Evolutionary conservation across 2,113 vertebrate species (phyloP), one percentile per base, ranked within the genome.

Genomic region (Phainopepla nitens): DNA sequence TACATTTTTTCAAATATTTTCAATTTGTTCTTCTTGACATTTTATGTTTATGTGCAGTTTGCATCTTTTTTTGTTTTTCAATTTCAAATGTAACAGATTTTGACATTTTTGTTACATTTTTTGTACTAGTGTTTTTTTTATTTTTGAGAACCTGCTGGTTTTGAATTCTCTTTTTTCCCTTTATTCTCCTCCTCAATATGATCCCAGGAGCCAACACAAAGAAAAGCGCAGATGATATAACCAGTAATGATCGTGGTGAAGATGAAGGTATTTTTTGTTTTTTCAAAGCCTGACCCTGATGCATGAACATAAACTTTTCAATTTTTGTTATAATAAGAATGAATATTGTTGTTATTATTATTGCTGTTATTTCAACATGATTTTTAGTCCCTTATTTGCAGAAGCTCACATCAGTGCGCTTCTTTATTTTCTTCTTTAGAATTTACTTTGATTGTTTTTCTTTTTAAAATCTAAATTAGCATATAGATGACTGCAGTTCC

Each of bases 221-320:
- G 98, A 99, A 98, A 98, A 98, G 97, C 97, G 98, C 96, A 96
- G 98, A 98, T 98, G 99, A 98, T 98, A 98, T 99, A 98, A 98
- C 97, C 98, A 99, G 96, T 99, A 99, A 99, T 98, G 98, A 98
- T 96, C 98, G 97, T 98, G 98, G 96, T 97, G 98, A 97, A 97
- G 98, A 99, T 95, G 97, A 99, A 99, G 98, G 99, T 99, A 99
- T 99, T 99, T 99, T 98, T 98, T 97, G 58, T 94, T 97, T 96
- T 97, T 92, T 90, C 89, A 96, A 98, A 98, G 96, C 94, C 97
- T 97, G 80, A 98, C 89, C 96, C 86, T 97, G 97, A 97, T 99
- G 98, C 98, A 99, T 99, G 99, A 98, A 97, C 96, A 95, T 96
- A 60, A 97, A 94, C 95, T 96, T 98, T 96, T 88, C 51, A 82